Evolutionary conservation across 2,797 vertebrate genomes (phyloP), one percentile per base, ranked within the genome.

Genomic region (Rhincodon typus): DNA sequence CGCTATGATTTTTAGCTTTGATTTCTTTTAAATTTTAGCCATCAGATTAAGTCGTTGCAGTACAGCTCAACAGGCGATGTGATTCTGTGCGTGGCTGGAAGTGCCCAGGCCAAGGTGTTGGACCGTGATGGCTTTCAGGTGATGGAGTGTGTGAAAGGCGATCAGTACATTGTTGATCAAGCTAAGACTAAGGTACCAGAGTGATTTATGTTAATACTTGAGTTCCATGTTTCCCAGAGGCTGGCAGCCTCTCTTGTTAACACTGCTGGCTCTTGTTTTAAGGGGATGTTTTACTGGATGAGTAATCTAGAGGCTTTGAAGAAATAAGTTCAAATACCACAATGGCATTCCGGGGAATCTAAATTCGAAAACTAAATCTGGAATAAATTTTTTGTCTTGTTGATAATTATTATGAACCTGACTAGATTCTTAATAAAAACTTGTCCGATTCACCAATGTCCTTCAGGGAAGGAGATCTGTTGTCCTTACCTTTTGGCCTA

Each of bases 121-220:
- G 99, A 99, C 97, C 98, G 99, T 95, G 99, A 99, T 96, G 99
- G 99, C 95, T 99, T 99, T 97, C 99, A 98, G 30, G 99, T 99
- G 72, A 98, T 99, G 98, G 99, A 99, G 96, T 99, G 99, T 96
- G 97, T 98, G 94, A 99, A 99, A 96, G 99, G 99, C 96, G 99
- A 99, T 97, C 99, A 99, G 95, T 99, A 99, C 97, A 99, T 99
- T 42, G 98, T 99, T 96, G 99, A 99, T 97, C 99, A 99, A 99
- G 98, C 98, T 87, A 99, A 99, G 96, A 99, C 99, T 93, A 99
- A 99, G 98, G 99, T 99, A 98, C 21, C 46, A 27, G 2, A 66
- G 34, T 5, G 38, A 34, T 27, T 1, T 21, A 17, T 34, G 17
- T 27, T 93, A 12, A 25, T 25, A 50, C 42, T 57, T 50, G 27